A percentile compares a stretch with the other conserved stretches of the same genome.
These are phyloP conservation scores for Ceratotherium simum DNA, from an alignment of 2,113 vertebrate genomes.

Conservation along the genomic window DNA sequence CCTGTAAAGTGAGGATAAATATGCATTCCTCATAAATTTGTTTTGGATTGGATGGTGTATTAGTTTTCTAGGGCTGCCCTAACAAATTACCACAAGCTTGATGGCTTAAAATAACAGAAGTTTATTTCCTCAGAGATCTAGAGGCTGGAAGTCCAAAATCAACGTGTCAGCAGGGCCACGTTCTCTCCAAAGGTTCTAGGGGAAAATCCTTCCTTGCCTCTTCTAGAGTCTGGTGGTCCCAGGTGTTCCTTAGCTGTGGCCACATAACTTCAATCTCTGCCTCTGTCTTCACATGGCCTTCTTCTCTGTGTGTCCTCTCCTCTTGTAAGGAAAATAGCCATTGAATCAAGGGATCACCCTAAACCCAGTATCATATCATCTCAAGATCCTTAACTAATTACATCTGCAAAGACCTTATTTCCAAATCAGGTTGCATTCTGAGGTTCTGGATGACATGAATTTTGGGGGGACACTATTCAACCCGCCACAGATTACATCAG, in stretches of 20 bases:
- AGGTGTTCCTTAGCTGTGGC: neutral
- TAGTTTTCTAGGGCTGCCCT: neutral
- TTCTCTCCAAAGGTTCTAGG: neutral
- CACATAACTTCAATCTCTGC: neutral
- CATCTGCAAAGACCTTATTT: neutral
- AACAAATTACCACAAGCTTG: neutral
- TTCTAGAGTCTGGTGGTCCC: neutral
- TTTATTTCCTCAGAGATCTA: neutral
- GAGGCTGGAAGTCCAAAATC: neutral
- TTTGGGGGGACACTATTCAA: neutral
- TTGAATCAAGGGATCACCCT: neutral
- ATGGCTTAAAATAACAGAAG: neutral
- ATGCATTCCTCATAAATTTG: neutral
- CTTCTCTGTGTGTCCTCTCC: neutral
- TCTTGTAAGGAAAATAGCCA: neutral
- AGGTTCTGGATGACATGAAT: neutral
- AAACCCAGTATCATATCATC: neutral
- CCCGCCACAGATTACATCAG: neutral
- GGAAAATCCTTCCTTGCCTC: neutral
- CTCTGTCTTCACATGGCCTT: neutral
- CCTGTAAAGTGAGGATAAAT: neutral
- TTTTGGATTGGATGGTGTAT: neutral
- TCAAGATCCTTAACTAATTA: conserved; percentile 3
- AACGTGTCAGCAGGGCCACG: neutral
- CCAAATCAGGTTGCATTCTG: neutral